Conservation (phyloP, 1,140 invertebrate genomes). For the Choristoneura fumiferana region DNA sequence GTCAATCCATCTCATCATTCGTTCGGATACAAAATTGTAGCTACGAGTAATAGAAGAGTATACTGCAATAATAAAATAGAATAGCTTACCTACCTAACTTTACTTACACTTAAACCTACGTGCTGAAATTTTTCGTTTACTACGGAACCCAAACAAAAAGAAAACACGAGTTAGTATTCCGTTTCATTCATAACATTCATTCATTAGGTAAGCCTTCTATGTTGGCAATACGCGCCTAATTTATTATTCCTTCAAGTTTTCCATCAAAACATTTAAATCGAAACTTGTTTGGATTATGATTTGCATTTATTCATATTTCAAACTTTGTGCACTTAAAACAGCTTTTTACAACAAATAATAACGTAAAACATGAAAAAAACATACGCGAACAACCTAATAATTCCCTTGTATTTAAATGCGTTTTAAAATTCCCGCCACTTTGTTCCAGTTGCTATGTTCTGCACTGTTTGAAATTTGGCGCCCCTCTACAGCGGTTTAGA, state of each 20-base stretch:
- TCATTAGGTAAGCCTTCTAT: conserved; percentile 8
- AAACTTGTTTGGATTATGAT: no score
- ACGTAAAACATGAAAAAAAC: no score
- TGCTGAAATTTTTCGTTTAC: not conserved
- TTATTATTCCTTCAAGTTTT: conserved; percentile 10
- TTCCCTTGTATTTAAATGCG: not conserved
- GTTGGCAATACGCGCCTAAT: conserved; percentile 13
- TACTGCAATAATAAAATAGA: not conserved
- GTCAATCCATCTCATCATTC: no score
- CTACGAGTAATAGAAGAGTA: no score
- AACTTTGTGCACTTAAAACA: no score
- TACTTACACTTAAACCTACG: not conserved
- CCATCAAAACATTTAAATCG: no score
- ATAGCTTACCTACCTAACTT: not conserved
- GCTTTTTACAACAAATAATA: no score
- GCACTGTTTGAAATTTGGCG: conserved; percentile 54
- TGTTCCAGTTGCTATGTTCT: conserved; percentile 39
- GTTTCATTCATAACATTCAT: conserved; percentile 15
- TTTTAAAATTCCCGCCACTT: conserved; percentile 53
- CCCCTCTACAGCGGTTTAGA: conserved; percentile 39
- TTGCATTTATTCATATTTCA: no score
- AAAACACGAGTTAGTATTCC: not conserved
- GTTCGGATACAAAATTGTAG: no score
- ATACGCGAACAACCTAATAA: no score
- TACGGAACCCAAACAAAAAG: conserved; percentile 17